Evolutionary conservation across 2,888 invertebrate species (phyloP).

Genomic region (Willowsia nigromaculata): DNA sequence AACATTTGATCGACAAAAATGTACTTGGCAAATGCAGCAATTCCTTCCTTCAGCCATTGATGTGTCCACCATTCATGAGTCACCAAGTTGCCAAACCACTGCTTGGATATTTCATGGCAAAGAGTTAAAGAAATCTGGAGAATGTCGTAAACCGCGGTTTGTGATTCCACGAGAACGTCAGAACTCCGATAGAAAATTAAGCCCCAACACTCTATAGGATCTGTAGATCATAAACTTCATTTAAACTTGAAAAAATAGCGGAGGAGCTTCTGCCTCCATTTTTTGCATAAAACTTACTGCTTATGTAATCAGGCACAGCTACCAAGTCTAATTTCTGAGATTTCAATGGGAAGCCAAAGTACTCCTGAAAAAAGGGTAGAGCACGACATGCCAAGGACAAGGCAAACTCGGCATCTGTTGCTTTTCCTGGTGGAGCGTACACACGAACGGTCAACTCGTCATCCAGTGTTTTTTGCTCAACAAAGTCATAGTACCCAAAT

Average conservation of each 20-base stretch:
- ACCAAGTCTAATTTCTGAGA: slow-evolving; percentile 97
- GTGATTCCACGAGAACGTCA: slow-evolving; percentile 92
- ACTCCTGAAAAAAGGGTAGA: slow-evolving; percentile 95
- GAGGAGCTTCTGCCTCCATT: no score
- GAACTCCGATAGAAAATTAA: slow-evolving; percentile 92
- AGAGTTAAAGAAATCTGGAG: slow-evolving; percentile 48
- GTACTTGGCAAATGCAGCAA: slow-evolving; percentile 97
- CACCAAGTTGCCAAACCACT: slow-evolving; percentile 98
- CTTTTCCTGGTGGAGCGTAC: slow-evolving; percentile 93
- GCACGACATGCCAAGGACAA: slow-evolving; percentile 94
- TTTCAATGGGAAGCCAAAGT: slow-evolving; percentile 96
- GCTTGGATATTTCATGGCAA: slow-evolving; percentile 94
- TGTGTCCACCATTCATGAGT: slow-evolving; percentile 97
- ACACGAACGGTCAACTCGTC: slow-evolving; percentile 91
- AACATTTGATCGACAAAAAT: slow-evolving; percentile 90
- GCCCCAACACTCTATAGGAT: slow-evolving; percentile 99
- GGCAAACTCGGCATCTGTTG: slow-evolving; percentile 94
- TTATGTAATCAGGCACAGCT: slow-evolving; percentile 96
- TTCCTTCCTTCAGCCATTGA: slow-evolving; percentile 93
- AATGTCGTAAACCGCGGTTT: slow-evolving; percentile 40
- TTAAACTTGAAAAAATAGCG: no score
- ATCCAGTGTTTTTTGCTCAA: slow-evolving; percentile 87
- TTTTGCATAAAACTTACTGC: no score
- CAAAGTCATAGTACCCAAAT: slow-evolving; percentile 96
- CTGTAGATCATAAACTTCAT: slow-evolving; percentile 79